Evolutionary conservation across 2,888 invertebrate species (phyloP).

Genomic region (Steinernema carpocapsae): DNA sequence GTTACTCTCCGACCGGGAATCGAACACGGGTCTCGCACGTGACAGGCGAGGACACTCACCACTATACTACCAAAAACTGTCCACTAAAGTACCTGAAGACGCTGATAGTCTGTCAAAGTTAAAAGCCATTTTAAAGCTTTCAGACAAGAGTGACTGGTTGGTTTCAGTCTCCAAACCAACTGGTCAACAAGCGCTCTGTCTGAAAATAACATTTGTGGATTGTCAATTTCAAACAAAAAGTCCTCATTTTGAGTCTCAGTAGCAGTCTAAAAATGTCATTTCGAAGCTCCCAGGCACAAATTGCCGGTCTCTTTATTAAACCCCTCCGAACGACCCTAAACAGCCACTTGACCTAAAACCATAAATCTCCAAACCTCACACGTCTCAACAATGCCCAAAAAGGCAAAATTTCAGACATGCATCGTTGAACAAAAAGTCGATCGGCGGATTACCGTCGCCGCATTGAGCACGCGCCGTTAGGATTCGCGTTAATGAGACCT

Average conservation of each 20-base stretch:
- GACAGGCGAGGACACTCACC: not conserved
- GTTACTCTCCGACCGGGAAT: not conserved
- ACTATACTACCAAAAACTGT: not conserved
- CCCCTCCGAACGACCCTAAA: not conserved
- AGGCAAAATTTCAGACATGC: not conserved
- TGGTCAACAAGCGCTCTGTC: too few relatives aligned
- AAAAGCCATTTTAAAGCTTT: too few relatives aligned
- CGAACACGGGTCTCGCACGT: not conserved
- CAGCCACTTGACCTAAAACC: not conserved
- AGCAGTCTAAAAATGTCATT: not conserved
- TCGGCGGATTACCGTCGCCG: not conserved
- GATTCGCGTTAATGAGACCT: conserved; percentile 10
- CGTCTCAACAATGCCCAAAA: not conserved
- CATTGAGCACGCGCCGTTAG: conserved; percentile 4
- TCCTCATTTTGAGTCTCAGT: too few relatives aligned
- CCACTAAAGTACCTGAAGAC: too few relatives aligned
- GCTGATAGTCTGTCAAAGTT: too few relatives aligned
- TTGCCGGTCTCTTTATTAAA: not conserved
- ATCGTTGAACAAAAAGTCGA: not conserved
- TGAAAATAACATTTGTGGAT: too few relatives aligned
- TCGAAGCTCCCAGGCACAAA: not conserved
- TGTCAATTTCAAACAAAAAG: too few relatives aligned
- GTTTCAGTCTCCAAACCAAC: too few relatives aligned
- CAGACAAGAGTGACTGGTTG: too few relatives aligned
- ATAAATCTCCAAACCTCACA: not conserved